phyloP scores from a whole-genome alignment of 2,888 invertebrate genomes.

The Iphiclides podalirius region DNA sequence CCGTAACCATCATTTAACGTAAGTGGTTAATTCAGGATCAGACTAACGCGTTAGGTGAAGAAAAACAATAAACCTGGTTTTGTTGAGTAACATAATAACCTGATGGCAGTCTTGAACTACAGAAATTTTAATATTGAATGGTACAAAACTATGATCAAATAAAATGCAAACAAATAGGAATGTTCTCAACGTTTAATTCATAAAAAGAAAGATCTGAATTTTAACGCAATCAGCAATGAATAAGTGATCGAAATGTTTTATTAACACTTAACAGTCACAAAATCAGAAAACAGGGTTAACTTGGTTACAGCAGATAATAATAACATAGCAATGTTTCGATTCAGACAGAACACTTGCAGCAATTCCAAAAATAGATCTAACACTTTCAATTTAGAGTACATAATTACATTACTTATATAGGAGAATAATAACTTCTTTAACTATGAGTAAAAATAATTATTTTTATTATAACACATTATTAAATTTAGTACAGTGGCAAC shows the following conservation, averaged over 20 bases:
- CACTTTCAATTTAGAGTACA: no score
- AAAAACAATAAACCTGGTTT: conserved; percentile 80
- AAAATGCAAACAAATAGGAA: background rate
- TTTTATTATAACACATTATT: no score
- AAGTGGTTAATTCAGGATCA: conserved; percentile 38
- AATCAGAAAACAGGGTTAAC: background rate
- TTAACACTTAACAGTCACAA: conserved; percentile 2
- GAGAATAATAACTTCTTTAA: no score
- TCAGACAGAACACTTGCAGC: no score
- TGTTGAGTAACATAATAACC: conserved; percentile 81
- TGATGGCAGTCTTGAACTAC: conserved; percentile 58
- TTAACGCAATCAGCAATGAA: background rate
- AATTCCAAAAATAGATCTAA: no score
- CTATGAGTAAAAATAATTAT: no score
- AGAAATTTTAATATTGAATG: conserved; percentile 33
- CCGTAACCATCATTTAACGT: conserved; percentile 24
- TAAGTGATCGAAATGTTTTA: no score
- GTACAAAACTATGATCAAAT: conserved; percentile 5
- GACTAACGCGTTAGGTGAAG: conserved; percentile 66
- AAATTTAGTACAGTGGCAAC: no score
- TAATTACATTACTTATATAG: no score
- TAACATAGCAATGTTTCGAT: no score
- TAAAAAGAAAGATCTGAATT: background rate
- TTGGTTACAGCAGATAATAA: background rate
- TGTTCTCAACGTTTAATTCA: background rate